Conservation (phyloP, 1,140 invertebrate genomes). For the Triops cancriformis region DNA sequence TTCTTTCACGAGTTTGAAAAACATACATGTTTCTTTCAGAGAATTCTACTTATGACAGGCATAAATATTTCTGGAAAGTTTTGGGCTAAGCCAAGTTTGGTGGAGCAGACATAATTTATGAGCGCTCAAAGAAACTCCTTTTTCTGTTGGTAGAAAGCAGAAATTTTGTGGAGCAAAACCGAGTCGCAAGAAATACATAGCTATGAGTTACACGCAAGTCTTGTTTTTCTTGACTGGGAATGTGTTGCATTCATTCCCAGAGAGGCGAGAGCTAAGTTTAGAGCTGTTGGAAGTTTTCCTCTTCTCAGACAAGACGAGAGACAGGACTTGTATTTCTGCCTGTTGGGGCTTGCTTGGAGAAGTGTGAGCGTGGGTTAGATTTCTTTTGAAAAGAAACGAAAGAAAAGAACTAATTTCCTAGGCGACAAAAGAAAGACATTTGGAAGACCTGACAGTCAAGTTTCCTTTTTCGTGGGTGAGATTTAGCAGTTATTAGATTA, state of each 20-base stretch:
- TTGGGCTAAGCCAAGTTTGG: background rate
- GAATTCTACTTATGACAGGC: background rate
- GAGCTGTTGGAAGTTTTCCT: background rate
- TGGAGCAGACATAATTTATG: background rate
- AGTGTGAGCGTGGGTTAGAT: too few relatives aligned
- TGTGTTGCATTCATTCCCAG: background rate
- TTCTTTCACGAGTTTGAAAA: background rate
- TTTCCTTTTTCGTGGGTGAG: background rate
- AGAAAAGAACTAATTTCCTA: background rate
- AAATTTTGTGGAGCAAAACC: background rate
- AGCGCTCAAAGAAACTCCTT: background rate
- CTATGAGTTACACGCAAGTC: background rate
- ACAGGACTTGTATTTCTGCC: background rate
- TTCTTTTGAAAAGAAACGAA: background rate
- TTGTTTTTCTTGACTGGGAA: conserved; percentile 14
- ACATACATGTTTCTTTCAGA: background rate
- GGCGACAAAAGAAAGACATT: background rate
- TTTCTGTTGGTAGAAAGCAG: background rate
- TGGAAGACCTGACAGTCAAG: background rate
- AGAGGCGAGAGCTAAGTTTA: background rate
- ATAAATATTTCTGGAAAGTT: background rate
- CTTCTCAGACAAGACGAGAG: background rate
- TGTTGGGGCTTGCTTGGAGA: background rate
- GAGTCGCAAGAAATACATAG: background rate
- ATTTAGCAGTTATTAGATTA: background rate